Conservation (phyloP, 1,140 invertebrate genomes). For the Phocides pigmalion region DNA sequence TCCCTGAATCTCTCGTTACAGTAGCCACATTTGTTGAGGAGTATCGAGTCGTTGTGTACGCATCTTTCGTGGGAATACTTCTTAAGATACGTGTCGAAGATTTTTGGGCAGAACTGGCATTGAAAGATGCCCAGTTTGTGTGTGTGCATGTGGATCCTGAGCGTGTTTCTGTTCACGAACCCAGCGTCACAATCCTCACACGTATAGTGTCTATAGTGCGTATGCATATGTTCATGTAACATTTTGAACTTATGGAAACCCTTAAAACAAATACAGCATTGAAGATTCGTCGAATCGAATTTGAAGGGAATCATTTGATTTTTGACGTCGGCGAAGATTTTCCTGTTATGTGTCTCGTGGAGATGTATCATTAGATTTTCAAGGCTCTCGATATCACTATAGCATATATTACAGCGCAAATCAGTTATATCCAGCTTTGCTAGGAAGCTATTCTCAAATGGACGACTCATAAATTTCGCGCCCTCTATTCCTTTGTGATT, state of each 20-base stretch:
- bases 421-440: constrained; percentile 54
- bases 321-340: constrained; percentile 41
- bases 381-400: constrained; percentile 33
- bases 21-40: constrained; percentile 42
- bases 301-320: constrained; percentile 56
- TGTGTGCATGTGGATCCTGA: constrained; percentile 20
- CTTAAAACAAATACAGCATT: constrained; percentile 48
- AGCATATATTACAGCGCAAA: constrained; percentile 50
- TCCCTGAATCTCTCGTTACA: constrained; percentile 48
- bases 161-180: constrained; percentile 47
- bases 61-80: constrained; percentile 41
- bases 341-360: constrained; percentile 36
- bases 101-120: constrained; percentile 45
- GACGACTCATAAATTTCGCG: background rate
- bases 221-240: constrained; percentile 49
- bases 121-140: constrained; percentile 44
- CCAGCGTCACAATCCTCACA: constrained; percentile 48
- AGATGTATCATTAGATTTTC: constrained; percentile 47
- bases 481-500: constrained; percentile 4
- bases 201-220: constrained; percentile 49
- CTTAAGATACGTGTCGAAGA: constrained; percentile 39
- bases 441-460: constrained; percentile 38
- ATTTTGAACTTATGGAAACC: constrained; percentile 46
- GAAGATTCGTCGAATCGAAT: constrained; percentile 41
- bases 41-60: constrained; percentile 39